Percentiles rank a stretch among this genome's conserved stretches.
Conservation (phyloP, 2,888 invertebrate species). For the Trissolcus japonicus region DNA sequence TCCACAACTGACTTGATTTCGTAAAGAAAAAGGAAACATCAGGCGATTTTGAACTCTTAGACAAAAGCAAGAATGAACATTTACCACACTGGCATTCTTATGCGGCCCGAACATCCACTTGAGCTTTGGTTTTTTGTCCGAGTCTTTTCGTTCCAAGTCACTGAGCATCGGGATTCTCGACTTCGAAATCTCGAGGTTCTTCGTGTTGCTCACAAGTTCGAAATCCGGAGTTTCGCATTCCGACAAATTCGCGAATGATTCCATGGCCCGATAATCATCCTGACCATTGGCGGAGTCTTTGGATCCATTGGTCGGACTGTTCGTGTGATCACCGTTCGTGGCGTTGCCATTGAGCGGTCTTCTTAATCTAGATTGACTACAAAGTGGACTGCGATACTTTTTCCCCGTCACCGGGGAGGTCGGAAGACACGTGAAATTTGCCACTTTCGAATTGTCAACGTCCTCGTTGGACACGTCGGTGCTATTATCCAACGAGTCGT, state of each 20-base stretch:
- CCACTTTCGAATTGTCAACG: slow-evolving; percentile 38
- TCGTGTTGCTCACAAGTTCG: slow-evolving; percentile 46
- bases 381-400: slow-evolving; percentile 70
- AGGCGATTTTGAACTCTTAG: background rate
- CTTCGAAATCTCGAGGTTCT: slow-evolving; percentile 49
- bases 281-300: slow-evolving; percentile 33
- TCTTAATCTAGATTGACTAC: slow-evolving; percentile 62
- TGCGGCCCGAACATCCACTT: slow-evolving; percentile 79
- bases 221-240: slow-evolving; percentile 61
- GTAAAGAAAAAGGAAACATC: background rate
- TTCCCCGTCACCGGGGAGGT: slow-evolving; percentile 71
- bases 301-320: slow-evolving; percentile 25
- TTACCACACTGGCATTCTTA: slow-evolving; percentile 77
- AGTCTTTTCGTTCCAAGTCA: slow-evolving; percentile 52
- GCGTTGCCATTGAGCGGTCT: slow-evolving; percentile 62
- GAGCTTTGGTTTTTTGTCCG: slow-evolving; percentile 67
- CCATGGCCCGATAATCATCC: slow-evolving; percentile 16
- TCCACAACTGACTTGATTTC: background rate
- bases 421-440: slow-evolving; percentile 63
- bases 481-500: slow-evolving; percentile 63
- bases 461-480: slow-evolving; percentile 56
- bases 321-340: slow-evolving; percentile 57
- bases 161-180: slow-evolving; percentile 52
- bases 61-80: background rate
- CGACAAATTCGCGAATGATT: slow-evolving; percentile 26